phyloP scores from a whole-genome alignment of 2,797 vertebrate genomes.

The Salarias fasciatus region DNA sequence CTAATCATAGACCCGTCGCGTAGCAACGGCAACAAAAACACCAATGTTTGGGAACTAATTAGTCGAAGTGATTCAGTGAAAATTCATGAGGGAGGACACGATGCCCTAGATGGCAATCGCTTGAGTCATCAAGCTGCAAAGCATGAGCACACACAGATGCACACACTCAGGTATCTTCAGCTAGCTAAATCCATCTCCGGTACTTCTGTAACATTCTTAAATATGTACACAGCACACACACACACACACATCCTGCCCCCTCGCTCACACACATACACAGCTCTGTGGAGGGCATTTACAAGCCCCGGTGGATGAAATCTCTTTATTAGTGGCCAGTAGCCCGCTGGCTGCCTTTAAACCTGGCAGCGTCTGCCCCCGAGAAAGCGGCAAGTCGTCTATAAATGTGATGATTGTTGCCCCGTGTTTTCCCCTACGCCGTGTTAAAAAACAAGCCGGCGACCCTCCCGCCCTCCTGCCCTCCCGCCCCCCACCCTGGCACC shows the following conservation, averaged over 20 bases:
- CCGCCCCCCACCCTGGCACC: slow-evolving; percentile 57
- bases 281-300: slow-evolving; percentile 38
- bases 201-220: slow-evolving; percentile 8
- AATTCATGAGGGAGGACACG: slow-evolving; percentile 61
- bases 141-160: slow-evolving; percentile 9
- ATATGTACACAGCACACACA: slow-evolving; percentile 30
- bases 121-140: slow-evolving; percentile 46
- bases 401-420: slow-evolving; percentile 69
- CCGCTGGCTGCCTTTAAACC: slow-evolving; percentile 69
- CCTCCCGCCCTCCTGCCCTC: too few relatives aligned
- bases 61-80: slow-evolving; percentile 58
- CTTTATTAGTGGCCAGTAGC: slow-evolving; percentile 71
- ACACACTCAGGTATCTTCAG: slow-evolving; percentile 4
- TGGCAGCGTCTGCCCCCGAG: slow-evolving; percentile 48
- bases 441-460: slow-evolving; percentile 63
- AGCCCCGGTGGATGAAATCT: slow-evolving; percentile 58
- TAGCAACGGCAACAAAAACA: slow-evolving; percentile 68
- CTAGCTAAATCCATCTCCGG: slow-evolving; percentile 30
- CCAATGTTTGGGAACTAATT: slow-evolving; percentile 61
- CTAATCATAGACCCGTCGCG: slow-evolving; percentile 60
- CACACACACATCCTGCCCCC: not conserved
- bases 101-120: slow-evolving; percentile 31
- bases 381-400: slow-evolving; percentile 56
- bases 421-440: slow-evolving; percentile 41
- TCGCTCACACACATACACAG: slow-evolving; percentile 12